Conservation (phyloP, 2,888 invertebrate genomes). For the Sinhomidia bicolor region DNA sequence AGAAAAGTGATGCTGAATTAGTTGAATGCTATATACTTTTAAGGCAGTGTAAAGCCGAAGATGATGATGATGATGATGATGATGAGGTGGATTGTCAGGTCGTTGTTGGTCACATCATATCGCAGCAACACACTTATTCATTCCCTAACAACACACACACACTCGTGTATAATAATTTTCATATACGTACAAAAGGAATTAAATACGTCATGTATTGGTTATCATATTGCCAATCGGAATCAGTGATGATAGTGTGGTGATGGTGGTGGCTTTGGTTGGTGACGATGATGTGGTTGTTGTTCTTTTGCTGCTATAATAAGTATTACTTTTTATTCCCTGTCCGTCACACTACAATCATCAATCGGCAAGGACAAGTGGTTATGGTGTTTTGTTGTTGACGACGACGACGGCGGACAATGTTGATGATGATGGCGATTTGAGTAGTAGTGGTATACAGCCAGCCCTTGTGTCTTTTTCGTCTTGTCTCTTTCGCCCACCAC, state of each 20-base stretch:
- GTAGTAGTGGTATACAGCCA: neutral
- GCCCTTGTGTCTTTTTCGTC: conserved; percentile 13
- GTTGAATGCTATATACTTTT: neutral
- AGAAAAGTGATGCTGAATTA: too few species aligned
- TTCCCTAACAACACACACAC: too few species aligned
- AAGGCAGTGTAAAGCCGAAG: neutral
- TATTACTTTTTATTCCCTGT: conserved; percentile 42
- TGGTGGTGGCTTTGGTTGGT: neutral
- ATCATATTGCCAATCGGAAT: conserved; percentile 44
- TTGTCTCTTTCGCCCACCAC: conserved; percentile 19
- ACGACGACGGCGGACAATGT: too few species aligned
- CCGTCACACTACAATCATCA: conserved; percentile 41
- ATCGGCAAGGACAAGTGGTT: conserved; percentile 54
- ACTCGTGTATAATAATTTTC: neutral
- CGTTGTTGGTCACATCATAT: conserved; percentile 45
- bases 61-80: neutral
- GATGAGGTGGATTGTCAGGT: neutral
- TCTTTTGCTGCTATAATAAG: conserved; percentile 39
- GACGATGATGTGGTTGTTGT: neutral
- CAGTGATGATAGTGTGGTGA: too few species aligned
- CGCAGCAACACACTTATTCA: too few species aligned
- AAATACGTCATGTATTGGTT: conserved; percentile 42
- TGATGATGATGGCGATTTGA: neutral
- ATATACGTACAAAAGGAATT: conserved; percentile 31
- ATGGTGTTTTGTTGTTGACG: neutral